Conservation (phyloP, 2,113 vertebrate species). For the Nesoenas mayeri region DNA sequence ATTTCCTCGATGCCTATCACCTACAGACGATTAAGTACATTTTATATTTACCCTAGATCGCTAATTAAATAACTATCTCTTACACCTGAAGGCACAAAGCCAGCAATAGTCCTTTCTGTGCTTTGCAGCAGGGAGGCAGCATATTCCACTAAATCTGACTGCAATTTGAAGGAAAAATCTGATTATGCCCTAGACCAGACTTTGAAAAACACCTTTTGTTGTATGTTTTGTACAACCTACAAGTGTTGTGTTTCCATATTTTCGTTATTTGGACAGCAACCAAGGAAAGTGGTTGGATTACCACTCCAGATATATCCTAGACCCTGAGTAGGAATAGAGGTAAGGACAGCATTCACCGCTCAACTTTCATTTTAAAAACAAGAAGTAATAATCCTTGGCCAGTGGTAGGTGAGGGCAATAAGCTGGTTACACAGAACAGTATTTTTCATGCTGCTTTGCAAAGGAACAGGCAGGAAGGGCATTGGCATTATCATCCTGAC, state of each 20-base stretch:
- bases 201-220: fast-evolving
- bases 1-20: neutral
- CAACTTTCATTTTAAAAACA: neutral
- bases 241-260: neutral
- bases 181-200: neutral
- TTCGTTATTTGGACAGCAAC: neutral
- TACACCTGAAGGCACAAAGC: neutral
- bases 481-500: neutral
- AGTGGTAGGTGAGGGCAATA: neutral
- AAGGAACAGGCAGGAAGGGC: neutral
- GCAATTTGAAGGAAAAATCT: fast-evolving
- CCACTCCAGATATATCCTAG: neutral
- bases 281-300: neutral
- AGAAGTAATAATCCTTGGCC: neutral
- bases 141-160: neutral
- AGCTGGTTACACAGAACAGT: neutral
- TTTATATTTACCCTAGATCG: neutral
- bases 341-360: neutral
- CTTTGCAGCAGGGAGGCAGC: neutral
- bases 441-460: neutral
- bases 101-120: neutral
- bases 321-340: neutral
- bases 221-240: fast-evolving
- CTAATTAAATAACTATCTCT: neutral
- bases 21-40: neutral